A percentile compares a stretch with the other conserved stretches of the same genome.
Conservation (phyloP, 2,888 invertebrate genomes). For the Proisotoma minuta region DNA sequence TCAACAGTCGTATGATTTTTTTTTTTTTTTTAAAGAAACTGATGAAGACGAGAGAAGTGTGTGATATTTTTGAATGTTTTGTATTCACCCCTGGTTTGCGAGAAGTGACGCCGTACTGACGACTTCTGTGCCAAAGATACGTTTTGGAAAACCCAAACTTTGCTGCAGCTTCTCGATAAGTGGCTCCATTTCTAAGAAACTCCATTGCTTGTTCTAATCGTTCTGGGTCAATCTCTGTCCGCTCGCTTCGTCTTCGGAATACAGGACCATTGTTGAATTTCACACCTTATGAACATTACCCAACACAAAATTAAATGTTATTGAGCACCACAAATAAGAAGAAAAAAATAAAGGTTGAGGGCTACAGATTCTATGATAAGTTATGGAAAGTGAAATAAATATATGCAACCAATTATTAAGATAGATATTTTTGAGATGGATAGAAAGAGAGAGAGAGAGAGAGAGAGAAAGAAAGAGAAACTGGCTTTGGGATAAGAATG, state of each 20-base stretch:
- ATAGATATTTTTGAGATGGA: too few relatives aligned
- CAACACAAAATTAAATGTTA: background rate
- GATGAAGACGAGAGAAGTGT: background rate
- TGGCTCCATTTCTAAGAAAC: constrained; percentile 32
- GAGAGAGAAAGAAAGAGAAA: too few relatives aligned
- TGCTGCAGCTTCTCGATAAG: constrained; percentile 37
- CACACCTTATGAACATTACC: background rate
- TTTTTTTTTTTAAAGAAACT: too few relatives aligned
- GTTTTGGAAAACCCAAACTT: constrained; percentile 40
- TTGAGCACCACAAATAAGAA: background rate
- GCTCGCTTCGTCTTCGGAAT: constrained; percentile 1
- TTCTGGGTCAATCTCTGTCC: constrained; percentile 24
- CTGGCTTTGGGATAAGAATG: too few relatives aligned
- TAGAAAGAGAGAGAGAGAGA: background rate
- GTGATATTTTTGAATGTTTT: constrained; percentile 7
- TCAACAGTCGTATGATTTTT: too few relatives aligned
- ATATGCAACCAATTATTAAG: background rate
- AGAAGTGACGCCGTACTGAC: constrained; percentile 33
- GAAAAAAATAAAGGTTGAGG: constrained; percentile 2
- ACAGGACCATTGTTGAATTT: constrained; percentile 6
- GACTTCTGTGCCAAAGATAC: constrained; percentile 35
- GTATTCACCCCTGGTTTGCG: constrained; percentile 39
- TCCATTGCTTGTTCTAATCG: constrained; percentile 37
- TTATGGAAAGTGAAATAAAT: too few relatives aligned
- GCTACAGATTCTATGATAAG: too few relatives aligned